Percentiles rank a stretch among this genome's conserved stretches.
These are phyloP conservation scores for Emberiza fucata DNA, from an alignment of 2,113 vertebrate species.

Conservation along the genomic window DNA sequence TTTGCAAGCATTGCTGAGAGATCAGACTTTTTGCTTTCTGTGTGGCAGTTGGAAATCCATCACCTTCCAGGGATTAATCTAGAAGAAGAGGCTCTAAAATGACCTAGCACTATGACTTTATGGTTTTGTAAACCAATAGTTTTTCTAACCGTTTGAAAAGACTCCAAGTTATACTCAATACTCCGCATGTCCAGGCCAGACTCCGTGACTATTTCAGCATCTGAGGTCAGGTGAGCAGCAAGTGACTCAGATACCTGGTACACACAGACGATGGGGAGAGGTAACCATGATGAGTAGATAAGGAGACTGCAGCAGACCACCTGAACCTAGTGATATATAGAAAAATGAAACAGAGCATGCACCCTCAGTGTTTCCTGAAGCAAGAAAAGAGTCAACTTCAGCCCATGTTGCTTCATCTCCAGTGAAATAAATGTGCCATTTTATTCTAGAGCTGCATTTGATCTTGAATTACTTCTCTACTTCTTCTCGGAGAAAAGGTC, in stretches of 20 bases:
- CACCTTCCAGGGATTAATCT: not conserved
- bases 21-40: not conserved
- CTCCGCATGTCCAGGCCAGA: not conserved
- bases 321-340: not conserved
- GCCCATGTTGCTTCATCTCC: not conserved
- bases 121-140: not conserved
- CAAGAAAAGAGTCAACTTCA: not conserved
- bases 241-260: not conserved
- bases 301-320: not conserved
- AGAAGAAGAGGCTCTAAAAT: not conserved
- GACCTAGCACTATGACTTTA: not conserved
- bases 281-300: not conserved
- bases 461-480: constrained; percentile 47
- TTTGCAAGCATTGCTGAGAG: not conserved
- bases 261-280: not conserved
- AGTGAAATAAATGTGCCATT: not conserved
- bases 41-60: not conserved
- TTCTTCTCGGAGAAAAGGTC: constrained; percentile 37
- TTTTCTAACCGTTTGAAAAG: not conserved
- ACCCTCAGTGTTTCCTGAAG: not conserved
- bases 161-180: not conserved
- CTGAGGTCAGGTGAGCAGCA: not conserved
- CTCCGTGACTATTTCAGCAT: not conserved
- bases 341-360: not conserved
- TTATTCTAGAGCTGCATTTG: constrained; percentile 20